Base-by-base conservation (phyloP, 1,140 invertebrate species). In the silkworm (Bombyx mori) region DNA sequence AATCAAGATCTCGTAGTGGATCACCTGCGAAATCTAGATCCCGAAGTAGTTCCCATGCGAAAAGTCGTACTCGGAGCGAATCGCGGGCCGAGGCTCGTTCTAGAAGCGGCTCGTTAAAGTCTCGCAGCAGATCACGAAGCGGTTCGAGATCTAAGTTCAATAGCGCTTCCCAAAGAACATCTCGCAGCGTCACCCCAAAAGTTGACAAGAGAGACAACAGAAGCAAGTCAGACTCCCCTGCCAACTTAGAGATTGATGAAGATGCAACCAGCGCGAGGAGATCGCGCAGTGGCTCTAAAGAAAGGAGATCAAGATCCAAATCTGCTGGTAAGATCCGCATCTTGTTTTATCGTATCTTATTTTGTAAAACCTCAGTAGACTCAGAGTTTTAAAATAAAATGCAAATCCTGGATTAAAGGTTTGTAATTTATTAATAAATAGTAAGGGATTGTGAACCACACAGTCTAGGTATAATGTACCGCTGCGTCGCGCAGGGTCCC, bases 201-300 rank as follows among this genome's bases (percentile, higher is more conserved):
- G 60, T 49, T 43, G 60, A 12, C 67, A 8, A 62, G 55, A 26
- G 66, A 61, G 7, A 62, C 43, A 42, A 51, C 4, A 69, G 58
- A 45, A 73, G 68, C 52, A 60, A 62, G 45, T 65, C 63, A 7
- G 44, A 56, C 42, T 71, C 70, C n/a, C 59, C 57, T 1, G 66
- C 69, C 42, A 65, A 64, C 35, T 72, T 75, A 69, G 62, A 73
- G 4, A 61, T 71, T 2, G 73, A 78, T 42, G 65, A 57, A 22
- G 66, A 60, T 42, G 60, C 45, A 0, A 52, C 43, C 8, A 42
- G 56, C 57, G 48, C 48, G 46, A 46, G 22, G 50, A 50, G 55
- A 7, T 57, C 60, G 12, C 52, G 65, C 4, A 60, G 51, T 18
- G 51, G 26, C 8, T 65, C 54, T 12, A 46, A 8, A 61, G 48